These are phyloP conservation scores for Hepsetus odoe DNA, from an alignment of 2,113 vertebrate species.

Conservation along the genomic window DNA sequence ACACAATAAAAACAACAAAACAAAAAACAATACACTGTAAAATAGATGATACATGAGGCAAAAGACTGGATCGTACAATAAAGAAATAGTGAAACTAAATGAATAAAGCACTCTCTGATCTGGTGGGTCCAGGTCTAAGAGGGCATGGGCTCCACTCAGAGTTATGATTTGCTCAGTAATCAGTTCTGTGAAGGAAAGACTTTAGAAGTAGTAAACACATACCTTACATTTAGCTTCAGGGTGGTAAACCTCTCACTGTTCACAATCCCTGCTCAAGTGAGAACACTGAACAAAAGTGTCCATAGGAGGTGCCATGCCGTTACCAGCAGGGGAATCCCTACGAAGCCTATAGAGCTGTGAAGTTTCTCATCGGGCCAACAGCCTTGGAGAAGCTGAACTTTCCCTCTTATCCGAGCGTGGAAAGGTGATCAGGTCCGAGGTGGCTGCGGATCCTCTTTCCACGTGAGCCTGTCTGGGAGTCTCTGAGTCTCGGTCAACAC, in stretches of 20 bases:
- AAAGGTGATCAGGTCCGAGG: conserved; percentile 2
- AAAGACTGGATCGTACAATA: too few species aligned
- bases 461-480: conserved; percentile 6
- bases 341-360: too few species aligned
- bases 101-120: too few species aligned
- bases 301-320: not conserved
- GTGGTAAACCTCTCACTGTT: not conserved
- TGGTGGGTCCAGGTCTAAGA: too few species aligned
- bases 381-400: not conserved
- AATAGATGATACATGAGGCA: too few species aligned
- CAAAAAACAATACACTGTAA: too few species aligned
- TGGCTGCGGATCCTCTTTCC: conserved; percentile 18
- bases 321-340: too few species aligned
- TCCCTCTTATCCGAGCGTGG: conserved; percentile 9
- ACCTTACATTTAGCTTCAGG: not conserved
- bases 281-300: not conserved
- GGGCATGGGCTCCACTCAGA: not conserved
- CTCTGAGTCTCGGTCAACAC: not conserved
- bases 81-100: too few species aligned
- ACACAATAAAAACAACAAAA: too few species aligned
- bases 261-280: not conserved
- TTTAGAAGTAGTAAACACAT: not conserved
- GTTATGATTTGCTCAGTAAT: too few species aligned
- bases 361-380: not conserved
- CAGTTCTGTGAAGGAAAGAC: too few species aligned